Conservation (phyloP, 2,888 invertebrate genomes). For the Drosophila cognata region DNA sequence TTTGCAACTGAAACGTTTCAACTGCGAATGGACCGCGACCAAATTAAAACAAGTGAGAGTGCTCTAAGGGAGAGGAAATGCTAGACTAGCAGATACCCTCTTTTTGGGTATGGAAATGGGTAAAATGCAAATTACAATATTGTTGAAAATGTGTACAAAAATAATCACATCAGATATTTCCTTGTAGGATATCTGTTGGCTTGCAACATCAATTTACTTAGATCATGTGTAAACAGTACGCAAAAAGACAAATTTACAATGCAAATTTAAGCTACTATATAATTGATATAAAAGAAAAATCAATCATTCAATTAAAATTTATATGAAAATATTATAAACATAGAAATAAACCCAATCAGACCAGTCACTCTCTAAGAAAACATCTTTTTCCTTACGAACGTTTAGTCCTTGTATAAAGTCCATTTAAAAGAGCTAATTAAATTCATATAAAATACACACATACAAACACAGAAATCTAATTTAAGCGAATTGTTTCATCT, state of each 20-base stretch:
- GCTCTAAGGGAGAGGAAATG: neutral
- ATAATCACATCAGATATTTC: neutral
- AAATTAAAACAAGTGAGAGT: constrained; percentile 34
- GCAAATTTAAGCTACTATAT: neutral
- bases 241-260: neutral
- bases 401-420: neutral
- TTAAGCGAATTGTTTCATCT: neutral
- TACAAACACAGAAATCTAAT: neutral
- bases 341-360: neutral
- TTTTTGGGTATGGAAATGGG: neutral
- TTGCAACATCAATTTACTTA: neutral
- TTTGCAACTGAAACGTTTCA: constrained; percentile 66
- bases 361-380: neutral
- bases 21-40: constrained; percentile 57
- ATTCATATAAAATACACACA: neutral
- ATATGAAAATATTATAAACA: neutral
- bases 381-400: neutral
- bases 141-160: neutral
- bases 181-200: neutral
- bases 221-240: neutral
- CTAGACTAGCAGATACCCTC: neutral
- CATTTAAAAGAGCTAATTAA: neutral
- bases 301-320: neutral
- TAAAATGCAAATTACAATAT: neutral
- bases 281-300: neutral